Conservation (phyloP, 2,888 invertebrate genomes). For the Noctua pronuba region DNA sequence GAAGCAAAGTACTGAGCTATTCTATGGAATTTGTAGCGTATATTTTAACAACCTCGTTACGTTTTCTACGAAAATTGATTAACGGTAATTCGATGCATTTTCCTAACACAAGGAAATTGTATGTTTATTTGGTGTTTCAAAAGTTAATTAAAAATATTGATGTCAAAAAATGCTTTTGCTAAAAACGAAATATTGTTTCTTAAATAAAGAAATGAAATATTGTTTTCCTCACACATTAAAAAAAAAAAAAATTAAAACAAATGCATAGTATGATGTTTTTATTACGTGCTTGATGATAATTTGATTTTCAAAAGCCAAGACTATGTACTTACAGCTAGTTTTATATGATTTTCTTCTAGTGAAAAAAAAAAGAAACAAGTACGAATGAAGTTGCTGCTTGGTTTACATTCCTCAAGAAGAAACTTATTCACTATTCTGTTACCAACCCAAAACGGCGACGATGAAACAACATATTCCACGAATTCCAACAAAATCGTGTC, state of each 20-base stretch:
- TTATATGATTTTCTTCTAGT: not conserved
- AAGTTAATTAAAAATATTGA: not conserved
- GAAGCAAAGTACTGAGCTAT: not conserved
- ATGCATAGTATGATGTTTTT: too few species aligned
- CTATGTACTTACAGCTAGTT: not conserved
- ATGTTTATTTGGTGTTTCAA: not conserved
- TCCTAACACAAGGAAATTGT: not conserved
- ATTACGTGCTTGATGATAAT: too few species aligned
- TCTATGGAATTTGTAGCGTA: not conserved
- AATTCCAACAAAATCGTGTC: not conserved
- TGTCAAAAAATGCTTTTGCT: too few species aligned
- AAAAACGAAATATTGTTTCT: too few species aligned
- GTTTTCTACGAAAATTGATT: not conserved
- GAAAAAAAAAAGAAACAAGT: not conserved
- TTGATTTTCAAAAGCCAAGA: too few species aligned
- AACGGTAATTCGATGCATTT: not conserved
- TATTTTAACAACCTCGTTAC: too few species aligned
- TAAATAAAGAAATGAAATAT: too few species aligned
- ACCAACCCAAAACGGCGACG: not conserved
- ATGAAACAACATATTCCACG: constrained; percentile 9
- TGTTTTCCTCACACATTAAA: too few species aligned
- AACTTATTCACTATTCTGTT: not conserved
- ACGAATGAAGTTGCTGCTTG: not conserved
- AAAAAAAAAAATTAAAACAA: too few species aligned
- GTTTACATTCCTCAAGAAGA: not conserved